Percentiles rank a stretch among this genome's conserved stretches.
phyloP scores from a whole-genome alignment of 2,888 invertebrate species.

The Lordiphosa andalusiaca region DNA sequence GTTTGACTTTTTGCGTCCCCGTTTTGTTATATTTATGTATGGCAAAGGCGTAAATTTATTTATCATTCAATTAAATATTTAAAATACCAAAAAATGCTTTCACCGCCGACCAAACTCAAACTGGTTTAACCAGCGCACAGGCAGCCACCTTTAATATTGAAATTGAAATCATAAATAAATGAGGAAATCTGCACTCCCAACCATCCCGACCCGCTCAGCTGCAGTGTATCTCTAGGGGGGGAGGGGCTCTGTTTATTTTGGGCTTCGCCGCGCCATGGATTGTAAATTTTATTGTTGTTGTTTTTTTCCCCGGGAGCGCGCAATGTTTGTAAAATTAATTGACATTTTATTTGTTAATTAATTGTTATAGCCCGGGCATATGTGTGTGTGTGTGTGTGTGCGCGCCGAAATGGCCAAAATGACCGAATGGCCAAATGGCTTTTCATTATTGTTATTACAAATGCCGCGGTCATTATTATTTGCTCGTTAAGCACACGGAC shows the following conservation, averaged over 20 bases:
- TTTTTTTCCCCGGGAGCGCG: constrained; percentile 53
- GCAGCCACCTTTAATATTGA: constrained; percentile 72
- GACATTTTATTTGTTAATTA: constrained; percentile 80
- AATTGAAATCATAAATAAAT: constrained; percentile 76
- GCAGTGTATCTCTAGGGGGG: constrained; percentile 6
- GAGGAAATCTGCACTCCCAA: constrained; percentile 58
- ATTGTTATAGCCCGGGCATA: constrained; percentile 63
- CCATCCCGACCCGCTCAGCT: background rate
- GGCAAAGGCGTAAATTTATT: constrained; percentile 66
- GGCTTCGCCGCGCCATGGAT: constrained; percentile 25
- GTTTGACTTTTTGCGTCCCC: constrained; percentile 32
- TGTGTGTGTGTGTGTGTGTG: constrained; percentile 10
- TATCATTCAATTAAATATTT: constrained; percentile 78
- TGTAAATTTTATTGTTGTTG: constrained; percentile 75
- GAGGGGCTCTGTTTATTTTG: constrained; percentile 21
- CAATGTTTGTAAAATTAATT: constrained; percentile 77
- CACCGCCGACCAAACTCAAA: constrained; percentile 55
- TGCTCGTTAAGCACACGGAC: constrained; percentile 53
- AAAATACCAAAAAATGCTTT: constrained; percentile 75
- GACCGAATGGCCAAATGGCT: constrained; percentile 29
- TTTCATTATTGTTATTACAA: constrained; percentile 73
- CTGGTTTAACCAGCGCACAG: constrained; percentile 31
- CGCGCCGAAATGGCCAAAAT: no score
- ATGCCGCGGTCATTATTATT: constrained; percentile 69
- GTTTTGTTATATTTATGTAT: constrained; percentile 37